phyloP scores from a whole-genome alignment of 1,140 invertebrate genomes.

The Caenorhabditis inopinata region DNA sequence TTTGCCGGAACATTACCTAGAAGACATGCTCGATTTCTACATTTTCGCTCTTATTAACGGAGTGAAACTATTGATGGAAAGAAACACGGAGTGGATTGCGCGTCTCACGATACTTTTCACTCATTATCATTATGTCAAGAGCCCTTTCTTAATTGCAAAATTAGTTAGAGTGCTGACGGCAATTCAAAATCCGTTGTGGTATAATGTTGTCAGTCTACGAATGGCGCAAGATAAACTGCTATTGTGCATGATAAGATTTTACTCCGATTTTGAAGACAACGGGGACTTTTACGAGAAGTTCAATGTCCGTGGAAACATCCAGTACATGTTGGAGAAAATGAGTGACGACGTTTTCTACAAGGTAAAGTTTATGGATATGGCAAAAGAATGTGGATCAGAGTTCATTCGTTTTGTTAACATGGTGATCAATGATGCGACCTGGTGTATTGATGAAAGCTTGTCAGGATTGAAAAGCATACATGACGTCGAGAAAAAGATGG shows the following conservation, averaged over 20 bases:
- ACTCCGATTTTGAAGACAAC: constrained; percentile 93
- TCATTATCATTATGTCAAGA: constrained; percentile 4
- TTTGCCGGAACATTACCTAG: constrained; percentile 91
- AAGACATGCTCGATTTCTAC: constrained; percentile 91
- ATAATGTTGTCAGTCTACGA: constrained; percentile 78
- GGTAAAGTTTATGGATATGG: constrained; percentile 69
- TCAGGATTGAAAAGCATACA: constrained; percentile 89
- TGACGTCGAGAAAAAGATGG: constrained; percentile 86
- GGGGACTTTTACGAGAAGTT: constrained; percentile 99
- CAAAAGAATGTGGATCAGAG: constrained; percentile 70
- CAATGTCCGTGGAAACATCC: constrained; percentile 94
- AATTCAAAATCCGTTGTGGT: background rate
- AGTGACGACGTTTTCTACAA: constrained; percentile 70
- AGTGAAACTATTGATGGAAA: background rate
- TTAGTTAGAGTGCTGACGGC: background rate
- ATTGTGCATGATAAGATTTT: constrained; percentile 92
- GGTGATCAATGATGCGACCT: constrained; percentile 98
- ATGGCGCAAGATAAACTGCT: constrained; percentile 80
- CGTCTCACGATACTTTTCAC: background rate
- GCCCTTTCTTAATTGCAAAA: background rate
- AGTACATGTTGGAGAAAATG: constrained; percentile 82
- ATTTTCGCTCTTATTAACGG: constrained; percentile 72
- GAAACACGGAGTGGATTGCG: background rate
- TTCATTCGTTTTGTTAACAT: constrained; percentile 98
- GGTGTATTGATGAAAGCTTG: constrained; percentile 90